Conservation (phyloP, 2,797 vertebrate species). For the Meda fulgida region DNA sequence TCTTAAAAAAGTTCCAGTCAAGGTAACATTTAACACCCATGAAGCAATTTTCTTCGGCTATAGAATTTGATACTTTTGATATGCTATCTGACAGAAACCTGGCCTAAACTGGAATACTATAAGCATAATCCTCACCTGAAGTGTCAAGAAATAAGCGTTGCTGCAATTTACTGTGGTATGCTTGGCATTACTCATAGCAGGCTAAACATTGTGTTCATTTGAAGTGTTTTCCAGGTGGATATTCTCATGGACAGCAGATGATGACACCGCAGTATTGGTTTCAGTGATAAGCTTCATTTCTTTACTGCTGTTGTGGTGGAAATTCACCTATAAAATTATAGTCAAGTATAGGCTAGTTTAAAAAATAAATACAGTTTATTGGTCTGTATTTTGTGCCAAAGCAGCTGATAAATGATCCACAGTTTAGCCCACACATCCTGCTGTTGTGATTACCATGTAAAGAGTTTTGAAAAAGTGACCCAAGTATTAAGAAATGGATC, state of each 20-base stretch:
- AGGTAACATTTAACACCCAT: not conserved
- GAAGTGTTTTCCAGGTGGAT: not conserved
- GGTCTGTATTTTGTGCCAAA: too few species aligned
- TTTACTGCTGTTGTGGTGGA: not conserved
- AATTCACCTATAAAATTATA: not conserved
- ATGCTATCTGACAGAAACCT: conserved; percentile 22
- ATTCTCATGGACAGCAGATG: not conserved
- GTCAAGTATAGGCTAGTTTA: not conserved
- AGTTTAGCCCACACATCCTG: too few species aligned
- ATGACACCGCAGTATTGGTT: not conserved
- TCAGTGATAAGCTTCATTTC: not conserved
- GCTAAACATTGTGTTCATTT: conserved; percentile 10
- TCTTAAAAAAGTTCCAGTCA: not conserved
- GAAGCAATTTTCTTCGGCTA: not conserved
- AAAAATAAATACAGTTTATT: not conserved
- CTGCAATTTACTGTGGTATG: conserved; percentile 18
- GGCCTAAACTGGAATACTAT: not conserved
- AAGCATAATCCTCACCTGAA: conserved; percentile 4
- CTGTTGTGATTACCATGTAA: too few species aligned
- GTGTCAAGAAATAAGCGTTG: conserved; percentile 11
- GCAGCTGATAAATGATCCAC: too few species aligned
- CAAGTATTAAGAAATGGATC: too few species aligned
- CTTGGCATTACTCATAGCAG: not conserved
- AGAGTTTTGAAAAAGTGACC: too few species aligned
- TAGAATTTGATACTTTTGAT: conserved; percentile 3